Percentiles rank a stretch among this genome's conserved stretches.
phyloP scores from a whole-genome alignment of 2,888 invertebrate species.

The Drosophila villosipedis region DNA sequence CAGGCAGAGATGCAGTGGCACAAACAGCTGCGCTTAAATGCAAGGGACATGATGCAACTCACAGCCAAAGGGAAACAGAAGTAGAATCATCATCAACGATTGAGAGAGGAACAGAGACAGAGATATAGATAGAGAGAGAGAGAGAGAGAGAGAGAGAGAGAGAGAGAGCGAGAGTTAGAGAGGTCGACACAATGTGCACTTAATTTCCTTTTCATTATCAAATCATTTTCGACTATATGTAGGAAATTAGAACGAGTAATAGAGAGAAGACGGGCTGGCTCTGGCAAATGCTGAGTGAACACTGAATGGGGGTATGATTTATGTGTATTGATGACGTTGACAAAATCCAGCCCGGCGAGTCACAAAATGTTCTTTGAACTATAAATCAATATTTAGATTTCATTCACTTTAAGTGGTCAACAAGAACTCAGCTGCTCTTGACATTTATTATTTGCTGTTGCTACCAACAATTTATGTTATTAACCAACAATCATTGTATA shows the following conservation, averaged over 20 bases:
- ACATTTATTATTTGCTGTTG: conserved; percentile 34
- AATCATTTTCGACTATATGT: conserved; percentile 62
- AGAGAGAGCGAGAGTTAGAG: neutral
- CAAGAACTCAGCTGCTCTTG: conserved; percentile 35
- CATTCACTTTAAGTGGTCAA: conserved; percentile 10
- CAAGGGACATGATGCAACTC: conserved; percentile 6
- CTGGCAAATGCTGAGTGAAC: neutral
- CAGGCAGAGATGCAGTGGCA: conserved; percentile 53
- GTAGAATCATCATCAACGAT: neutral
- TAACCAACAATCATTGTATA: conserved; percentile 27
- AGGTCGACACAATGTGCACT: conserved; percentile 45
- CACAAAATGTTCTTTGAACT: conserved; percentile 7
- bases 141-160: neutral
- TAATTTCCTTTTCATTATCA: conserved; percentile 74
- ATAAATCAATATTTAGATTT: conserved; percentile 58
- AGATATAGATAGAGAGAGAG: neutral
- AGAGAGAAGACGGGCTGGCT: conserved; percentile 21
- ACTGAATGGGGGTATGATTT: conserved; percentile 52
- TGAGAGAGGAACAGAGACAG: neutral
- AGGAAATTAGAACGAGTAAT: conserved; percentile 66
- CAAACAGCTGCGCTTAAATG: conserved; percentile 42
- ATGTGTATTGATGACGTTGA: conserved; percentile 66
- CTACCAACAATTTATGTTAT: conserved; percentile 30
- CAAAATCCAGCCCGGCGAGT: conserved; percentile 39
- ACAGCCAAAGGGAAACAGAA: neutral